Evolutionary conservation across 2,888 invertebrate genomes (phyloP).

Genomic region (Tetragnatha montana): DNA sequence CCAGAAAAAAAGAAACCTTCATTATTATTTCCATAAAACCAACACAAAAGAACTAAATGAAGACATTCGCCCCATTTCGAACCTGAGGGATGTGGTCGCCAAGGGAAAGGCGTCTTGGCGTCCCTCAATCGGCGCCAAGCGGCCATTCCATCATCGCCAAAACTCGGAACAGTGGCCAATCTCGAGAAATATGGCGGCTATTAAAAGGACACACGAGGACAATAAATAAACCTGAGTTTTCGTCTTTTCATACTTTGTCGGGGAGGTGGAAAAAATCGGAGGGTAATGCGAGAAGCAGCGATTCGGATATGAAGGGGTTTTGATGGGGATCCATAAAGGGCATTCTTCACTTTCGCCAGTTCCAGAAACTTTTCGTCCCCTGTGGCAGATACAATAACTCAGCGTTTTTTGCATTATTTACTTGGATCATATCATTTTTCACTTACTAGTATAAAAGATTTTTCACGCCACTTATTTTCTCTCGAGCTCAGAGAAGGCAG

Average conservation of each 20-base stretch:
- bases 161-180: constrained; percentile 11
- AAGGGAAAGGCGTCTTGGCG: constrained; percentile 11
- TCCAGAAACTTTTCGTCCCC: too few species aligned
- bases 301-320: background rate
- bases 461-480: background rate
- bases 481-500: too few species aligned
- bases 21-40: background rate
- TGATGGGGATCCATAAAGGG: background rate
- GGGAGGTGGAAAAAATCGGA: background rate
- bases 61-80: constrained; percentile 3
- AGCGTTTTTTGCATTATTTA: too few species aligned
- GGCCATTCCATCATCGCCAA: constrained; percentile 34
- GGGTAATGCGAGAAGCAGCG: background rate
- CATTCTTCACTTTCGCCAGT: too few species aligned
- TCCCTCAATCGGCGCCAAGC: constrained; percentile 24
- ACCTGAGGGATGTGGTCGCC: background rate
- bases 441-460: background rate
- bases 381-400: too few species aligned
- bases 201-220: constrained; percentile 29
- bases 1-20: too few species aligned
- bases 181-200: constrained; percentile 39
- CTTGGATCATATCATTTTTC: too few species aligned
- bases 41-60: background rate
- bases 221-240: constrained; percentile 33
- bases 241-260: background rate